phyloP scores from a whole-genome alignment of 2,113 vertebrate genomes.

The Mastomys natalensis region DNA sequence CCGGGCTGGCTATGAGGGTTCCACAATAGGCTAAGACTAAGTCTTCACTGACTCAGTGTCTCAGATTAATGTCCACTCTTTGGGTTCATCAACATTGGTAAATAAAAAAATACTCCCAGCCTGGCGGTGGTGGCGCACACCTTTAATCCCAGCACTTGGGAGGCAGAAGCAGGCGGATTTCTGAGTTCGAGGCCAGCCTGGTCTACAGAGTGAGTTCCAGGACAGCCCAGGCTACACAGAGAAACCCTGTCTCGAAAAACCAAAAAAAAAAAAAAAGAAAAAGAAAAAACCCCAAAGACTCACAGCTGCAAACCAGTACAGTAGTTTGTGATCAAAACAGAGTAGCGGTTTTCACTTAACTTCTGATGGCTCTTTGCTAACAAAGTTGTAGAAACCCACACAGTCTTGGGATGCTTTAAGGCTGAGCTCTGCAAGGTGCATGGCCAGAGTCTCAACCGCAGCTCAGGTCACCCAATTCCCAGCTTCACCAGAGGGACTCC shows the following conservation, averaged over 20 bases:
- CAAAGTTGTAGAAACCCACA: neutral
- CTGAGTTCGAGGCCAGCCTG: too few relatives aligned
- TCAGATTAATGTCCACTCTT: neutral
- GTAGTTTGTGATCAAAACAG: slow-evolving; percentile 29
- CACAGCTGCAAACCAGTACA: neutral
- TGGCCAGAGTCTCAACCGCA: neutral
- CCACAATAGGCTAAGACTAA: neutral
- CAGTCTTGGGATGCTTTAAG: slow-evolving; percentile 12
- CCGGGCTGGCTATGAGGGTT: neutral
- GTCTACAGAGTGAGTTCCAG: too few relatives aligned
- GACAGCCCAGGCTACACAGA: too few relatives aligned
- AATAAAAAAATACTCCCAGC: neutral
- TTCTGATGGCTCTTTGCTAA: neutral
- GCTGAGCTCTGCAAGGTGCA: neutral
- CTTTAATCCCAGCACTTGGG: too few relatives aligned
- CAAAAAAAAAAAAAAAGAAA: too few relatives aligned
- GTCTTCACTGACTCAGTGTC: neutral
- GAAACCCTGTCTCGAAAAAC: too few relatives aligned
- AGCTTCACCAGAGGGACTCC: neutral
- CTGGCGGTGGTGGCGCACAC: too few relatives aligned
- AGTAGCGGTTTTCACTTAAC: neutral
- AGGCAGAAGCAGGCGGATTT: too few relatives aligned
- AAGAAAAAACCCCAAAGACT: neutral
- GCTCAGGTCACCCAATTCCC: neutral
- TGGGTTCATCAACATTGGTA: slow-evolving; percentile 1